phyloP scores from a whole-genome alignment of 2,888 invertebrate genomes.

The Epistrophe grossulariae region DNA sequence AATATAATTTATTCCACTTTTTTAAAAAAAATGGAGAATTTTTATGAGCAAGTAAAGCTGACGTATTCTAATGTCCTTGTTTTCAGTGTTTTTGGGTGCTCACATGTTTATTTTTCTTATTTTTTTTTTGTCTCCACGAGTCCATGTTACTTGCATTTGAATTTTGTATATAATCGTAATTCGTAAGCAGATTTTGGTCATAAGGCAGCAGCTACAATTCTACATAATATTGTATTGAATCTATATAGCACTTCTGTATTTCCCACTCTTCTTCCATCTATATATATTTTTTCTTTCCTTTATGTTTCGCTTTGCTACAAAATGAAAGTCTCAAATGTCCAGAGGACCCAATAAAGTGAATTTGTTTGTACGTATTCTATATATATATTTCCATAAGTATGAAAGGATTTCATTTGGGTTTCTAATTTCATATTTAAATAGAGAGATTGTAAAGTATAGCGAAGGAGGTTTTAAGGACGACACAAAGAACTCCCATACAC shows the following conservation, averaged over 20 bases:
- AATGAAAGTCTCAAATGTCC: slow-evolving; percentile 69
- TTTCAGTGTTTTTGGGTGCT: background rate
- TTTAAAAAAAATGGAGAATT: background rate
- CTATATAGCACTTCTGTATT: slow-evolving; percentile 23
- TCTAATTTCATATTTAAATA: slow-evolving; percentile 70
- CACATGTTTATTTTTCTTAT: slow-evolving; percentile 21
- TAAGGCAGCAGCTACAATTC: background rate
- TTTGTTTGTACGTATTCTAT: slow-evolving; percentile 38
- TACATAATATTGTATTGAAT: slow-evolving; percentile 2
- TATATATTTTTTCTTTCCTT: background rate
- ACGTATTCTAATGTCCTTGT: background rate
- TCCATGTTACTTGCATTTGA: slow-evolving; percentile 40
- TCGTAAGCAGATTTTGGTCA: slow-evolving; percentile 46
- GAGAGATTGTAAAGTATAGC: slow-evolving; percentile 11
- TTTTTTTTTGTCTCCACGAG: background rate
- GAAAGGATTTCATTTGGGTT: slow-evolving; percentile 66
- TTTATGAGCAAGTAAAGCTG: slow-evolving; percentile 1
- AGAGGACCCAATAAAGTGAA: slow-evolving; percentile 72
- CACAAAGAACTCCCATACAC: background rate
- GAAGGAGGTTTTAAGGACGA: background rate
- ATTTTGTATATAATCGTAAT: slow-evolving; percentile 33
- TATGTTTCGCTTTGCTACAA: slow-evolving; percentile 26
- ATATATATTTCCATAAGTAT: slow-evolving; percentile 36
- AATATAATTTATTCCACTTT: background rate
- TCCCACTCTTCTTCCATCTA: too few relatives aligned